These are phyloP conservation scores for Tor tambroides DNA, from an alignment of 2,113 vertebrate species.

Conservation along the genomic window DNA sequence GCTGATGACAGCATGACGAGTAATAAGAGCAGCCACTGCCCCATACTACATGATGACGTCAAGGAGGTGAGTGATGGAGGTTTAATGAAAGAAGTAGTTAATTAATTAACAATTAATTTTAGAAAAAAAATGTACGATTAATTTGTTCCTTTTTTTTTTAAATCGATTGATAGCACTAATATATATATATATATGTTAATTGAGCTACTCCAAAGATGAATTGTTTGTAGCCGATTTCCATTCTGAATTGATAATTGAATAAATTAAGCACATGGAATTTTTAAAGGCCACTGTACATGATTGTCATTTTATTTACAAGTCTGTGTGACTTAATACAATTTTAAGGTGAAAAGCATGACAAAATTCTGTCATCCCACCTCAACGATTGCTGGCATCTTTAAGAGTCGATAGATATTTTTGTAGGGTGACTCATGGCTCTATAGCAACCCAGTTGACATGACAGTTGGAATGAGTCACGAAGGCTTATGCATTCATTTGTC, in stretches of 20 bases:
- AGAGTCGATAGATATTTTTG: conserved; percentile 46
- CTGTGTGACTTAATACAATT: background rate
- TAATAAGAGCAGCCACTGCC: conserved; percentile 70
- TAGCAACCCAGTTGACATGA: conserved; percentile 50
- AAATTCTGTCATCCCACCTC: conserved; percentile 14
- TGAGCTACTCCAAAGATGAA: background rate
- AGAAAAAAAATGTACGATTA: too few species aligned
- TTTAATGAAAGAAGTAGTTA: conserved; percentile 35
- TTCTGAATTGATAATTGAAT: background rate
- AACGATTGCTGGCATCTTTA: conserved; percentile 10
- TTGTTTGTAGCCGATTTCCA: background rate
- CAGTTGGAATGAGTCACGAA: conserved; percentile 62
- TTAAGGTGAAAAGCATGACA: background rate
- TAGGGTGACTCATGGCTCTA: conserved; percentile 66
- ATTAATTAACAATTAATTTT: too few species aligned
- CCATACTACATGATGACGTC: conserved; percentile 72
- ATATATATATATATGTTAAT: too few species aligned
- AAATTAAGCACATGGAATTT: too few species aligned
- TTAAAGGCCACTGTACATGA: background rate
- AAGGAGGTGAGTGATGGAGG: conserved; percentile 74
- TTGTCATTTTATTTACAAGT: background rate
- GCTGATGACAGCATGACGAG: conserved; percentile 78
- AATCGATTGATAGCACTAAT: too few species aligned
- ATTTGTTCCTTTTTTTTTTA: too few species aligned
- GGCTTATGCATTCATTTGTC: conserved; percentile 56